Percentiles rank a stretch among this genome's conserved stretches.
These are phyloP conservation scores for Anomalospiza imberbis DNA, from an alignment of 2,797 vertebrate genomes.

Conservation along the genomic window DNA sequence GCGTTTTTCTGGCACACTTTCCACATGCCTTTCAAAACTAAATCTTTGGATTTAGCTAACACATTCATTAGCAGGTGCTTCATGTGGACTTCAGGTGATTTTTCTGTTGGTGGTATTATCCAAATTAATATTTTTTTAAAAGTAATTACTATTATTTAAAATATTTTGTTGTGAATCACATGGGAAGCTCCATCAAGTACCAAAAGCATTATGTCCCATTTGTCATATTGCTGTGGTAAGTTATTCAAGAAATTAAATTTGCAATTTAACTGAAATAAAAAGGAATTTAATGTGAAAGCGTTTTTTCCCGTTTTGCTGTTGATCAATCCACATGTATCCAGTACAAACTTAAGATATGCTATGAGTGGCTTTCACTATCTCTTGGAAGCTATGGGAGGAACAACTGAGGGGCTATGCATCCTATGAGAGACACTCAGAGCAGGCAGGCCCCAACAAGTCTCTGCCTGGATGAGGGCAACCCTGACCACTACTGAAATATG, in stretches of 20 bases:
- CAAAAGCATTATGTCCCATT: constrained; percentile 19
- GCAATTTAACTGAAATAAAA: constrained; percentile 37
- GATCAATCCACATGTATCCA: not conserved
- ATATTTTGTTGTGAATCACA: constrained; percentile 6
- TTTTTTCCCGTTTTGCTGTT: not conserved
- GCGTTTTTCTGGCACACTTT: not conserved
- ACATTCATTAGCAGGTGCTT: constrained; percentile 8
- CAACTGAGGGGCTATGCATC: not conserved
- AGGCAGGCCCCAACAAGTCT: not conserved
- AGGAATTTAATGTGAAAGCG: constrained; percentile 43
- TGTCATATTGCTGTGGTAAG: constrained; percentile 51
- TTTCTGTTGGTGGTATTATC: constrained; percentile 10
- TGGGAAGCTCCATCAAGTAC: not conserved
- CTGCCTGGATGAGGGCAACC: not conserved
- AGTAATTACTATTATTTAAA: not conserved
- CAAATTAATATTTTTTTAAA: constrained; percentile 39
- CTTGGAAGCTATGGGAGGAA: not conserved
- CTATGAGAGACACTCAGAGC: not conserved
- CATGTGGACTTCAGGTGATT: constrained; percentile 18
- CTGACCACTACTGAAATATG: accelerated
- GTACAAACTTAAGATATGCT: not conserved
- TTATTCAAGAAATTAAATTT: constrained; percentile 50
- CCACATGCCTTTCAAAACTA: constrained; percentile 23
- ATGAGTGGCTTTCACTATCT: not conserved
- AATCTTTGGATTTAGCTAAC: constrained; percentile 51